phyloP scores from a whole-genome alignment of 1,140 invertebrate genomes.

The Leptinotarsa lineolata region DNA sequence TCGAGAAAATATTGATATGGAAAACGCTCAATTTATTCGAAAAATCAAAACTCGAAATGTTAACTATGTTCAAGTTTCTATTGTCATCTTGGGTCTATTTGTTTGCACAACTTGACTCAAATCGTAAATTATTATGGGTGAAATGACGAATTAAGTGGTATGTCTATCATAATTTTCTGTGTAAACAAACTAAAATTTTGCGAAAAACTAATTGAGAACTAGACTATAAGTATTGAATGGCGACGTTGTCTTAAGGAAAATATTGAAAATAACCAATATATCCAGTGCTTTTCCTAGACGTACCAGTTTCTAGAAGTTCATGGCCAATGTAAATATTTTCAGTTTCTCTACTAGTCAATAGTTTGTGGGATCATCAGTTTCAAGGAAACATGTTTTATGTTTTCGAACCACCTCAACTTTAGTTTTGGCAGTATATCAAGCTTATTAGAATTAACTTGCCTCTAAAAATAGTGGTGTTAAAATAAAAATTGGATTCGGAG shows the following conservation, averaged over 20 bases:
- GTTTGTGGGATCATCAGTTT: background rate
- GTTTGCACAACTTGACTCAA: no score
- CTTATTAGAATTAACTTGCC: conserved; percentile 26
- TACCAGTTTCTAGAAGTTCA: background rate
- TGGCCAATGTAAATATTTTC: conserved; percentile 4
- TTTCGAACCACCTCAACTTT: conserved; percentile 2
- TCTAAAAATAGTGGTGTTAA: conserved; percentile 26
- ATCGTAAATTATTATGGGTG: no score
- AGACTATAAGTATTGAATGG: background rate
- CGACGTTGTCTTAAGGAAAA: background rate
- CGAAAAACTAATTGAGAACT: background rate
- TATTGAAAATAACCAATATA: background rate
- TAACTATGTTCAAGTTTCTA: no score
- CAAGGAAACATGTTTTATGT: conserved; percentile 8
- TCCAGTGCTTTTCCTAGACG: background rate
- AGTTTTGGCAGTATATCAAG: conserved; percentile 27
- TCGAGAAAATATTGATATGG: no score
- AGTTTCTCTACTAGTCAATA: background rate
- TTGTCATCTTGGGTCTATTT: no score
- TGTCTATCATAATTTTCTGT: no score
- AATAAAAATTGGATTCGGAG: conserved; percentile 20
- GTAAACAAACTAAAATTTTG: background rate
- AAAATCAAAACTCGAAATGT: no score
- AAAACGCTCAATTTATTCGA: no score
- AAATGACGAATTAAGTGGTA: no score